Percentiles rank a stretch among this genome's conserved stretches.
Evolutionary conservation across 2,113 vertebrate genomes (phyloP).

Genomic region (Gallinago paraguaiae): DNA sequence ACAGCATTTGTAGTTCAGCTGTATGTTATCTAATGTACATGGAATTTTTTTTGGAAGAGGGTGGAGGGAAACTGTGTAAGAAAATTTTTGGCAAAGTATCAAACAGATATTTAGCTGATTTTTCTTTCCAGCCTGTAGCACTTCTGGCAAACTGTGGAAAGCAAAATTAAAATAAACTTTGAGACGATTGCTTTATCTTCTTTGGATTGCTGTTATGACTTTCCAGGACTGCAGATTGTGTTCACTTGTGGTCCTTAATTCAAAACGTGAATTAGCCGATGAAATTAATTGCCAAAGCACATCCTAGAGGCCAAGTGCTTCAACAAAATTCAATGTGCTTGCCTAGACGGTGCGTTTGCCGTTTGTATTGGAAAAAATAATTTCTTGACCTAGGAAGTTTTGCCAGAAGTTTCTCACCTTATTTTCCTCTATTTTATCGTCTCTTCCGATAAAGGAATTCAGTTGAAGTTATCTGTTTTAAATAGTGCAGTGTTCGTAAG

Average conservation of each 20-base stretch:
- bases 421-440: neutral
- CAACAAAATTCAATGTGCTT: neutral
- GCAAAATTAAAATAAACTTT: constrained; percentile 69
- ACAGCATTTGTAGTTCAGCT: constrained; percentile 38
- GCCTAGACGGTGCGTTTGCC: neutral
- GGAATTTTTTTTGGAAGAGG: constrained; percentile 25
- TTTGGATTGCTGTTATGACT: constrained; percentile 35
- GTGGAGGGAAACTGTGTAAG: constrained; percentile 33
- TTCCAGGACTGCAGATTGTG: constrained; percentile 40
- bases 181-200: constrained; percentile 68
- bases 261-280: constrained; percentile 19
- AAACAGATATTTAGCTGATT: constrained; percentile 68
- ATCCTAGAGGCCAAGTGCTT: neutral
- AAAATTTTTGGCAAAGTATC: constrained; percentile 65
- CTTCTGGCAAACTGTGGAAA: constrained; percentile 60
- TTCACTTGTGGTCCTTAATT: constrained; percentile 53
- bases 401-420: neutral
- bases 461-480: neutral
- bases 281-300: neutral
- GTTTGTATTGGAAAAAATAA: neutral
- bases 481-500: neutral
- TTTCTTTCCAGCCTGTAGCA: constrained; percentile 64
- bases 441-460: neutral
- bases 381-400: neutral
- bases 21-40: constrained; percentile 40